Base-by-base conservation (phyloP, 2,888 invertebrate species). In the Antheraea yamamai region DNA sequence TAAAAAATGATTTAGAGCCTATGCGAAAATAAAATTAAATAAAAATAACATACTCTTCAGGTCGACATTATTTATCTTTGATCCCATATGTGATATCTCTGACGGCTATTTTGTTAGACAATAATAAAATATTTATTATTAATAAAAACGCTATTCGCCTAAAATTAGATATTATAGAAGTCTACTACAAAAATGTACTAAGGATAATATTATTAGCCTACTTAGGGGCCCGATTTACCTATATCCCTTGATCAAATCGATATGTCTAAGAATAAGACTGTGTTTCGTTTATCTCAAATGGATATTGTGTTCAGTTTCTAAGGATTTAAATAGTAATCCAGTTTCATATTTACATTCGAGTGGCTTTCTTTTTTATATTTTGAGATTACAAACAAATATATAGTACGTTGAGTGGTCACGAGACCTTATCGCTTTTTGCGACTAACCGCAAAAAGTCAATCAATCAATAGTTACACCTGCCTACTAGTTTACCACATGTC, bases 211-310 rank as follows among this genome's bases (percentile, higher is more conserved):
- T 39, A 39, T 39, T 20, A 30, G 39, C 68, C 6, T 58, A 73
- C 71, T 75, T 66, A 75, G 30, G 55, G 47, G 74, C 73, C 68
- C 72, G 71, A 76, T 74, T 74, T 70, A 74, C 72, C 73, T 76
- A 72, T 68, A 18, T 39, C 18, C 20, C 39, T 30, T 39, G 68
- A 68, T 68, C 68, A 68, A 68, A 68, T 68, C 68, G 68, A 68
- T 68, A 68, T 35, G 35, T 68, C 68, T 39, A 68, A 35, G 35
- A 68, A 39, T 68, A 68, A 68, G 39, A 68, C 20, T 18, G 39
- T 35, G 20, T 39, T 39, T 39, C 20, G 39, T 68, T 68, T 68
- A 68, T 68, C 68, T 30, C 66, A 26, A 66, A 66, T 30, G 66
- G 66, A 66, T 68, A 39, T 68, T 68, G 68, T 20, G 20, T 68